A percentile compares a stretch with the other conserved stretches of the same genome.
phyloP scores from a whole-genome alignment of 2,797 vertebrate genomes.

The Chelidonichthys spinosus region DNA sequence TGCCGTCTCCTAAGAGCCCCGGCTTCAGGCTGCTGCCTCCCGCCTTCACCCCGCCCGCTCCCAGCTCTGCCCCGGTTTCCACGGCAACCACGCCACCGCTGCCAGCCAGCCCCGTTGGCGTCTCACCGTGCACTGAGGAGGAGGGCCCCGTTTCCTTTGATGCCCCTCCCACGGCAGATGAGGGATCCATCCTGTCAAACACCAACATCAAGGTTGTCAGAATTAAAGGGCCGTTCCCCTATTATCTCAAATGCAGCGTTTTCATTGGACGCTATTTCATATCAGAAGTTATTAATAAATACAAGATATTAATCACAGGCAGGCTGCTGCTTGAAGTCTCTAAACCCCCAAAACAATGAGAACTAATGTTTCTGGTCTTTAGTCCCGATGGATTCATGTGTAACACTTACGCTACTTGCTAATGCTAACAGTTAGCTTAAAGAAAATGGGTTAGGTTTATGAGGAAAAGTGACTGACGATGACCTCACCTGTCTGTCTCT shows the following conservation, averaged over 20 bases:
- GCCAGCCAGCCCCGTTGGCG: constrained; percentile 41
- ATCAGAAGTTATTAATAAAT: too few relatives aligned
- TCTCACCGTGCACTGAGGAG: constrained; percentile 42
- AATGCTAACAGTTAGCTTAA: too few relatives aligned
- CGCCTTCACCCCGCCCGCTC: constrained; percentile 40
- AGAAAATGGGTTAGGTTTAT: too few relatives aligned
- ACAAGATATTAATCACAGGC: too few relatives aligned
- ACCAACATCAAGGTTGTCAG: constrained; percentile 76
- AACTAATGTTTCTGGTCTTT: too few relatives aligned
- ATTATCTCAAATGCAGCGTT: not conserved
- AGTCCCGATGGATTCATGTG: too few relatives aligned
- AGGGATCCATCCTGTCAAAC: constrained; percentile 73
- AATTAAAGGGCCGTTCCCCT: not conserved
- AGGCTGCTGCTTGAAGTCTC: too few relatives aligned
- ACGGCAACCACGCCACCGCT: constrained; percentile 6
- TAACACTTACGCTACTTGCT: too few relatives aligned
- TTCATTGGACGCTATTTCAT: too few relatives aligned
- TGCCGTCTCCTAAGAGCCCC: constrained; percentile 75
- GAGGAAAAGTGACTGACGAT: not conserved
- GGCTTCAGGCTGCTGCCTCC: constrained; percentile 64
- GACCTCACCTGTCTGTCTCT: constrained; percentile 11
- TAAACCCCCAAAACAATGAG: too few relatives aligned
- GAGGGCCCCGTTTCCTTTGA: constrained; percentile 80
- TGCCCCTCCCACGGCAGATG: constrained; percentile 59
- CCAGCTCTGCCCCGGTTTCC: not conserved